Percentiles rank a stretch among this genome's conserved stretches.
phyloP scores from a whole-genome alignment of 2,888 invertebrate species.

The Himalopsyche kuldschensis region DNA sequence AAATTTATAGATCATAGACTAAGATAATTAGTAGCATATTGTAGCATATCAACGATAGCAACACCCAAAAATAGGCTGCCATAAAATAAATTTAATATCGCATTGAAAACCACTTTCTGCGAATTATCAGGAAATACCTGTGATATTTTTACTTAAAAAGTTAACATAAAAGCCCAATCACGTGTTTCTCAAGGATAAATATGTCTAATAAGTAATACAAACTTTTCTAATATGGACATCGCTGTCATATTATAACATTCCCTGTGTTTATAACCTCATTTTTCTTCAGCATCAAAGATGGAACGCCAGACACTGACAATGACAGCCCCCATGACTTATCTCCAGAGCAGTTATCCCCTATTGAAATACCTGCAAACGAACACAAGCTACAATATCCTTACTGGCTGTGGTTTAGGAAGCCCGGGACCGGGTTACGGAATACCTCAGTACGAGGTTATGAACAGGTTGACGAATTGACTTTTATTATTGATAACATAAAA shows the following conservation, averaged over 20 bases:
- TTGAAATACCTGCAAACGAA: slow-evolving; percentile 80
- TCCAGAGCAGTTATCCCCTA: slow-evolving; percentile 46
- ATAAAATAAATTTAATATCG: neutral
- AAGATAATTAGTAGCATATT: neutral
- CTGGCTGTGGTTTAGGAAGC: slow-evolving; percentile 84
- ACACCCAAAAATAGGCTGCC: neutral
- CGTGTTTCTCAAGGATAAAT: slow-evolving; percentile 33
- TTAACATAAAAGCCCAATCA: slow-evolving; percentile 26
- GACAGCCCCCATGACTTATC: slow-evolving; percentile 25
- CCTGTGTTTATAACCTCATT: slow-evolving; percentile 29
- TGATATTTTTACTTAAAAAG: slow-evolving; percentile 21
- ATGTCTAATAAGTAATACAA: slow-evolving; percentile 33
- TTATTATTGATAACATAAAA: slow-evolving; percentile 1
- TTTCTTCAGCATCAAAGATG: slow-evolving; percentile 35
- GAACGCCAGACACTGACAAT: slow-evolving; percentile 32
- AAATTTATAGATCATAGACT: no score
- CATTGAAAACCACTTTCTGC: neutral
- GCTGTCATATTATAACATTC: slow-evolving; percentile 2
- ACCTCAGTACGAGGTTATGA: slow-evolving; percentile 54
- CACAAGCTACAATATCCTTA: slow-evolving; percentile 93
- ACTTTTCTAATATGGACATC: neutral
- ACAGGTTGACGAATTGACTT: slow-evolving; percentile 47
- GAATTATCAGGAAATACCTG: neutral
- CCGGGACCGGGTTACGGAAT: slow-evolving; percentile 54
- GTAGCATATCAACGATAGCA: neutral